Base-by-base conservation (phyloP, 2,888 invertebrate species). In the Pristionchus fissidentatus region DNA sequence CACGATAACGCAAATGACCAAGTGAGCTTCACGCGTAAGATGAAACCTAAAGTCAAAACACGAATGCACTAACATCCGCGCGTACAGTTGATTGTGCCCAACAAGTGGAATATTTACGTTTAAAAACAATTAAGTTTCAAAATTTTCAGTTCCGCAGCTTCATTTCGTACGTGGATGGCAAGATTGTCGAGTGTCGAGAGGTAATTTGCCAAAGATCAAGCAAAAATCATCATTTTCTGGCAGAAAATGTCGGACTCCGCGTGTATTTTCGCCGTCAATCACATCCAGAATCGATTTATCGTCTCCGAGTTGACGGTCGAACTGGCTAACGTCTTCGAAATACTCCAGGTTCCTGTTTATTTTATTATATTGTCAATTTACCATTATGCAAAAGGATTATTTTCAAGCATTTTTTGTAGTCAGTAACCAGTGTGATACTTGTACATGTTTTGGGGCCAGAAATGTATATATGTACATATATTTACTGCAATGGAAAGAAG, bases 231-330 rank as follows among this genome's bases (percentile, higher is more conserved):
- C 0, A 10, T 35, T 8, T 70, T 1, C 38, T 75, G 41, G 35
- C 32, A 81, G 80, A 60, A 81, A 81, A 81, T 81, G 80, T 57
- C 80, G 1, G 80, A 81, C 13, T 81, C 80, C 8, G 80, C 52
- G 0, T 81, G 80, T 32, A 62, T 62, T n/a, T 81, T 81, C 62
- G 80, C 62, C 32, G 80, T 81, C 3, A 81, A 81, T 29, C 43
- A 81, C 80, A 19, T 81, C 46, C 80, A 81, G 32, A 81, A 81
- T 81, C 80, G 80, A 32, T 81, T 62, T n/a, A 49, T 81, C 46
- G 62, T 62, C 7, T 52, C 62, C 3, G 80, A 81, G 32, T 19
- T 81, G 29, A 46, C 22, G 5, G 80, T 81, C 46, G 80, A 81
- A 22, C 7, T 81, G 80, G 80, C 80, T 5, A 81, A 81, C 22